Base-by-base conservation (phyloP, 2,113 vertebrate genomes). In the Lepus americanus region DNA sequence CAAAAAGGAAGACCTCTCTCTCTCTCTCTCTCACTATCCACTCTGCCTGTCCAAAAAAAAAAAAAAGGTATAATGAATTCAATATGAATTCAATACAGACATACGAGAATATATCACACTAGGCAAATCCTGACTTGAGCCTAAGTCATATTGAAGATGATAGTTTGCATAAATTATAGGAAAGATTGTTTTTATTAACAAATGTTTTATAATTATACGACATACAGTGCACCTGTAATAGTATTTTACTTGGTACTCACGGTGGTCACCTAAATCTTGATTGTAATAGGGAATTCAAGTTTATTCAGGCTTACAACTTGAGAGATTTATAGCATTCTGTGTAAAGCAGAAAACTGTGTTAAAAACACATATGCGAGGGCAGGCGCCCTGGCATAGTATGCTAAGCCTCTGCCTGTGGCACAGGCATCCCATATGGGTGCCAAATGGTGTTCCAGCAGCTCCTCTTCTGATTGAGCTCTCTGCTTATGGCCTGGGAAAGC, bases 21-120 rank as follows among this genome's bases (percentile, higher is more conserved):
- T 36, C 33, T 36, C 33, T 36, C 33, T 36, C 33, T 36, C 33
- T 36, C 33, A 36, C 33, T 36, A 36, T 36, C 33, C 33, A 36
- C 33, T 36, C 33, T 36, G 33, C 33, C 33, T 36, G 3, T 36
- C 33, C 33, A 36, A n/a, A 36, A 36, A 36, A 36, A 36, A 36
- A 36, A 36, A 55, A 11, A 55, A 55, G 6, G 14, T 55, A 14
- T 14, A 55, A 55, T 55, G 55, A 55, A 36, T 36, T 36, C 9
- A 87, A 93, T 81, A 59, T 59, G 55, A 59, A 6, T 67, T 94
- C n/a, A 91, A 61, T 72, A 80, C 66, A 85, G 94, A 72, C 72
- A 17, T 74, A 31, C 22, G 91, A 44, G 33, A 3, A 81, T 89
- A 3, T 72, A 64, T 16, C 27, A 90, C 44, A 80, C 0, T 63